Conservation (phyloP, 2,888 invertebrate genomes). For the Volucella bombylans region DNA sequence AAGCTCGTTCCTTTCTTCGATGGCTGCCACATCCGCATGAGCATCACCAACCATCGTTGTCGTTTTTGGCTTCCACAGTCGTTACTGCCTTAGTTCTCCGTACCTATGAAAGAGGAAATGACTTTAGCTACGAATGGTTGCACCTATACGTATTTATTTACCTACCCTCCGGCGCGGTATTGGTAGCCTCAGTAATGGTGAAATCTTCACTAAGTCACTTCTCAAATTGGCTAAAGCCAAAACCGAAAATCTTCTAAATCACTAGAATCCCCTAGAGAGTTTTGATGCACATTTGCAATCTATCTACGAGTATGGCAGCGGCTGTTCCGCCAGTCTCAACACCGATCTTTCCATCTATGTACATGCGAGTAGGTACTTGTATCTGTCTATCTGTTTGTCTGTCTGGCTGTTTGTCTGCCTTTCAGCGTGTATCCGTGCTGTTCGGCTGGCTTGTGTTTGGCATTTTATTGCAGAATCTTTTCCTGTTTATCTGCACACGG, state of each 20-base stretch:
- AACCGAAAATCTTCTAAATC: constrained; percentile 65
- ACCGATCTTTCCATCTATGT: constrained; percentile 35
- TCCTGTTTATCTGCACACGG: constrained; percentile 64
- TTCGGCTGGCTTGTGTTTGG: constrained; percentile 48
- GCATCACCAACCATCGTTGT: not conserved
- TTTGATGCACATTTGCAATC: constrained; percentile 55
- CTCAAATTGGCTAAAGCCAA: constrained; percentile 30
- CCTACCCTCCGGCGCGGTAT: constrained; percentile 30
- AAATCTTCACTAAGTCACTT: constrained; percentile 47
- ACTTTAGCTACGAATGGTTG: constrained; percentile 53
- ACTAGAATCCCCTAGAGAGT: constrained; percentile 53
- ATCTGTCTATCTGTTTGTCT: constrained; percentile 19
- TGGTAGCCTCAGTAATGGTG: constrained; percentile 43
- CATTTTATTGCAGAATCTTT: constrained; percentile 74
- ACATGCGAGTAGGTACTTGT: constrained; percentile 12
- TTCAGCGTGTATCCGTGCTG: constrained; percentile 10
- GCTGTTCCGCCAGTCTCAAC: not conserved
- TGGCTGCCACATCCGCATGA: constrained; percentile 63
- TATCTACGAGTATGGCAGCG: constrained; percentile 5
- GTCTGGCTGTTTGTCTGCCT: constrained; percentile 38
- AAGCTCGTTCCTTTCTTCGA: constrained; percentile 27
- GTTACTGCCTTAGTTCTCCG: constrained; percentile 27
- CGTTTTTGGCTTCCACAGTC: not conserved
- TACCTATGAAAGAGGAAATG: constrained; percentile 70
- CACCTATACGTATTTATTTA: constrained; percentile 7